A percentile compares a stretch with the other conserved stretches of the same genome.
These are phyloP conservation scores for Doryteuthis pealeii DNA, from an alignment of 1,140 invertebrate genomes.

Conservation along the genomic window DNA sequence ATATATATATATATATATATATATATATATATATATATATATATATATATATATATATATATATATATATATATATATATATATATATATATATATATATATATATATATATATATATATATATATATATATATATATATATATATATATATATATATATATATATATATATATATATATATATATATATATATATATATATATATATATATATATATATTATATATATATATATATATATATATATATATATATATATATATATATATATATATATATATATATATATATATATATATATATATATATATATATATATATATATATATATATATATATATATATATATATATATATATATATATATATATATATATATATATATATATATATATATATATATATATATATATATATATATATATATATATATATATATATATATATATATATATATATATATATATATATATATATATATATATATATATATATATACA, in stretches of 20 bases:
- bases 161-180: background rate
- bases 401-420: background rate
- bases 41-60: too few relatives aligned
- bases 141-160: background rate
- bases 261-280: background rate
- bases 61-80: background rate
- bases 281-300: background rate
- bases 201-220: background rate
- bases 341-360: background rate
- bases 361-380: background rate
- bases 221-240: background rate
- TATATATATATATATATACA: background rate
- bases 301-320: background rate
- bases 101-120: background rate
- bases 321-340: background rate
- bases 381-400: background rate
- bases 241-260: background rate
- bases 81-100: background rate
- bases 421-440: background rate
- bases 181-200: background rate
- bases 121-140: background rate
- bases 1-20: too few relatives aligned
- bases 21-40: too few relatives aligned
- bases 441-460: constrained; percentile 1
- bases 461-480: background rate